A percentile compares a stretch with the other conserved stretches of the same genome.
Conservation (phyloP, 2,113 vertebrate species). For the Trinectes maculatus region DNA sequence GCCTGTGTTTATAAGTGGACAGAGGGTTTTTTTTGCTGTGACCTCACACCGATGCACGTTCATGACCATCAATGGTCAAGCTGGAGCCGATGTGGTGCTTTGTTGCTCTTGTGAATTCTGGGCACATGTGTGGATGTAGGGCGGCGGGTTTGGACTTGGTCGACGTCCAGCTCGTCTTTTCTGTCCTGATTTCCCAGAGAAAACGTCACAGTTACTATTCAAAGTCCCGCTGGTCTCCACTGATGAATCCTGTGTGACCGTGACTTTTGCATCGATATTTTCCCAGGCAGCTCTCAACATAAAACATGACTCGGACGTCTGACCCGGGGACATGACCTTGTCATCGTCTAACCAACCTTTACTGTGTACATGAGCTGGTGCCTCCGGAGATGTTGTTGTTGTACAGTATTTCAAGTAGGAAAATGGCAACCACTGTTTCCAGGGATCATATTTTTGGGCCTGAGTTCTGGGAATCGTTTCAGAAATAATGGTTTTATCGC, state of each 20-base stretch:
- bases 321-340: slow-evolving; percentile 53
- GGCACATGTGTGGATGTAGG: too few species aligned
- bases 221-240: too few species aligned
- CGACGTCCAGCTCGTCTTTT: background rate
- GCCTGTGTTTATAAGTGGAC: slow-evolving; percentile 40
- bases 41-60: slow-evolving; percentile 21
- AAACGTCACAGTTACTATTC: too few species aligned
- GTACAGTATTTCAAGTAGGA: background rate
- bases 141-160: background rate
- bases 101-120: slow-evolving; percentile 30
- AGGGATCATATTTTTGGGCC: background rate
- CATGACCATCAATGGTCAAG: slow-evolving; percentile 67
- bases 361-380: background rate
- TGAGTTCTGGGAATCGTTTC: background rate
- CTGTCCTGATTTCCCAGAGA: too few species aligned
- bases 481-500: background rate
- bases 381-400: background rate
- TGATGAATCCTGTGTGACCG: too few species aligned
- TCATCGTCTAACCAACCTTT: slow-evolving; percentile 14
- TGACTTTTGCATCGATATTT: too few species aligned
- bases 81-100: background rate
- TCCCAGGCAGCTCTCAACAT: slow-evolving; percentile 21
- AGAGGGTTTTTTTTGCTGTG: slow-evolving; percentile 23
- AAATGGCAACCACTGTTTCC: background rate
- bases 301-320: slow-evolving; percentile 33